Evolutionary conservation across 2,888 invertebrate genomes (phyloP).

Genomic region (Entomobrya multifasciata): DNA sequence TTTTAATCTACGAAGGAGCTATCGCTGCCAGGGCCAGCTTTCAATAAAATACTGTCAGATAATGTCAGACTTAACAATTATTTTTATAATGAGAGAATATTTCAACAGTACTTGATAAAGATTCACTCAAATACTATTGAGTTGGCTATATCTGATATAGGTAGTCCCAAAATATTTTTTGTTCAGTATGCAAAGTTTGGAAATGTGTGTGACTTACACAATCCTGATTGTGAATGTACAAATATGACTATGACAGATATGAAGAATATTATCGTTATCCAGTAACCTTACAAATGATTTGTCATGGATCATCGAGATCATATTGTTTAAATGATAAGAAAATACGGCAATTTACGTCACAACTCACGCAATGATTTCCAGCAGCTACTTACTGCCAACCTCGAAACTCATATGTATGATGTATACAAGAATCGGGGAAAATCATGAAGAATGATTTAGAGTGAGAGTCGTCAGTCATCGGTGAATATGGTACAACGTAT

Average conservation of each 20-base stretch:
- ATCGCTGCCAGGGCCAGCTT: too few relatives aligned
- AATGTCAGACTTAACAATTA: too few relatives aligned
- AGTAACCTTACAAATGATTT: constrained; percentile 7
- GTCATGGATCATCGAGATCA: not conserved
- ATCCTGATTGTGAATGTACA: not conserved
- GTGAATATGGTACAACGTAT: too few relatives aligned
- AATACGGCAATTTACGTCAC: constrained; percentile 51
- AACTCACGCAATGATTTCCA: constrained; percentile 5
- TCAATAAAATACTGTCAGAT: too few relatives aligned
- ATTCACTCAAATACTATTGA: too few relatives aligned
- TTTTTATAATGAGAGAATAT: too few relatives aligned
- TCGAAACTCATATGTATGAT: not conserved
- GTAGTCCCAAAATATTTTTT: not conserved
- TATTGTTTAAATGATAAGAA: constrained; percentile 44
- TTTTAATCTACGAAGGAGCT: too few relatives aligned
- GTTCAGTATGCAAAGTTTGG: constrained; percentile 6
- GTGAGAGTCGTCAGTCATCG: too few relatives aligned
- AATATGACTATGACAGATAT: not conserved
- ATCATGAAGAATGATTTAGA: too few relatives aligned
- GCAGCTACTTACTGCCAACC: not conserved
- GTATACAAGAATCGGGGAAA: too few relatives aligned
- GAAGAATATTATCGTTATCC: constrained; percentile 2
- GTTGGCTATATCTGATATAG: too few relatives aligned
- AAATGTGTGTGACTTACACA: not conserved
- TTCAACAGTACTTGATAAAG: too few relatives aligned